Evolutionary conservation across 2,888 invertebrate genomes (phyloP).

Genomic region (Machimus rusticus): DNA sequence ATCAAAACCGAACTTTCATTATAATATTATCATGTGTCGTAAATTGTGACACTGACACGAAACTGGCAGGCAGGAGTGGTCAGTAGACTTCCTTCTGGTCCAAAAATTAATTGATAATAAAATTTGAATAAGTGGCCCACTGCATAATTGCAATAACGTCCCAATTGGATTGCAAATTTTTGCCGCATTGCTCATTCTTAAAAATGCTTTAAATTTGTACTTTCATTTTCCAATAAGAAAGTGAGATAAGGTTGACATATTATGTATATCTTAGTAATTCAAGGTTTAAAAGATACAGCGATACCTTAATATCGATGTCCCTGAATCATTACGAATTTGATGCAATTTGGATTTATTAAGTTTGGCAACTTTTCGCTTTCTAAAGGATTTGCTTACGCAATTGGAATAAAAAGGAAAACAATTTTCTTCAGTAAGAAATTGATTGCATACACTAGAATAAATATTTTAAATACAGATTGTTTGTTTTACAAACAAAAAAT

Average conservation of each 20-base stretch:
- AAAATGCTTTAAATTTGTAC: neutral
- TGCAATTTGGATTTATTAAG: no score
- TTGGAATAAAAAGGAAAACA: no score
- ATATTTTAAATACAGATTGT: no score
- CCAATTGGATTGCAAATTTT: neutral
- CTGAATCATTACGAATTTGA: no score
- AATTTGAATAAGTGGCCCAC: neutral
- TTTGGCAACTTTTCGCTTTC: no score
- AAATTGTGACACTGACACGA: slow-evolving; percentile 30
- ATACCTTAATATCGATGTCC: no score
- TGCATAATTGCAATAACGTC: neutral
- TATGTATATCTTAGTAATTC: no score
- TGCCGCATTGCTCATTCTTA: neutral
- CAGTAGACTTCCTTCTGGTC: neutral
- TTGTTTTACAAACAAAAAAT: no score
- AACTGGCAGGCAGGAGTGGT: slow-evolving; percentile 16
- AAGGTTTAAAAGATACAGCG: no score
- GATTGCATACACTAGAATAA: no score
- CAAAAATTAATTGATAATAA: neutral
- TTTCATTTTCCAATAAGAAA: neutral
- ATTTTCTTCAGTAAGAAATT: no score
- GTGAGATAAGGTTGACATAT: neutral
- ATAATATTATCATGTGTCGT: slow-evolving; percentile 37
- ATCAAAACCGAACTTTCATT: slow-evolving; percentile 37
- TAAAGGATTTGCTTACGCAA: no score